Percentiles rank a stretch among this genome's conserved stretches.
Evolutionary conservation across 2,888 invertebrate species (phyloP).

Genomic region (Drosophila borborema): DNA sequence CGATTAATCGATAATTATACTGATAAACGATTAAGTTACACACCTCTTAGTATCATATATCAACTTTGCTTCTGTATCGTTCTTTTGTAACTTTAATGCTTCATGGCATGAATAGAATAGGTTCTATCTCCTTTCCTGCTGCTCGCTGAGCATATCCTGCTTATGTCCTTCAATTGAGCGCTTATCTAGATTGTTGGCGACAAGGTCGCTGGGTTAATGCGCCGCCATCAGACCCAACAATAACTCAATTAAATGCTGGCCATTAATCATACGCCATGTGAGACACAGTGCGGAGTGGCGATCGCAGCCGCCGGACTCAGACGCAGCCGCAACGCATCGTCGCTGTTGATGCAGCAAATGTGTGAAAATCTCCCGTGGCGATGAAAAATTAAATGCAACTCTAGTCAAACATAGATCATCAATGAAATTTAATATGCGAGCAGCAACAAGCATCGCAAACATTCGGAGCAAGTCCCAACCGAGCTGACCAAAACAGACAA

Average conservation of each 20-base stretch:
- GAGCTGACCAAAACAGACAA: slow-evolving; percentile 47
- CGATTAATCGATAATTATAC: background rate
- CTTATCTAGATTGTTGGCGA: slow-evolving; percentile 49
- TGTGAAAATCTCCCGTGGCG: slow-evolving; percentile 82
- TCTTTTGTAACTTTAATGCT: background rate
- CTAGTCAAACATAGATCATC: slow-evolving; percentile 80
- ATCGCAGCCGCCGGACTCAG: background rate
- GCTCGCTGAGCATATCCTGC: background rate
- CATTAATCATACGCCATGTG: slow-evolving; percentile 80
- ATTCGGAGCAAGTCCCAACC: slow-evolving; percentile 47
- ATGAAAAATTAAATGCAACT: slow-evolving; percentile 81
- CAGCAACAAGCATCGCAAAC: slow-evolving; percentile 38
- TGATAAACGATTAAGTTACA: background rate
- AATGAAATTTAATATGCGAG: slow-evolving; percentile 82
- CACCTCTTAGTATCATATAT: background rate
- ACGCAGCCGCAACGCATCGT: slow-evolving; percentile 1
- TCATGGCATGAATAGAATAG: background rate
- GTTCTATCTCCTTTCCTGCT: background rate
- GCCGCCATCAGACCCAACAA: slow-evolving; percentile 60
- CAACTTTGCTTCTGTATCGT: background rate
- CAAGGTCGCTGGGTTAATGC: slow-evolving; percentile 78
- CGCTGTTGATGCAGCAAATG: slow-evolving; percentile 62
- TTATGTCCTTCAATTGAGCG: slow-evolving; percentile 27
- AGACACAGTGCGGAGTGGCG: slow-evolving; percentile 14
- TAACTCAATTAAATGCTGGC: slow-evolving; percentile 77